These are phyloP conservation scores for Listronotus oregonensis DNA, from an alignment of 1,140 invertebrate genomes.

Conservation along the genomic window DNA sequence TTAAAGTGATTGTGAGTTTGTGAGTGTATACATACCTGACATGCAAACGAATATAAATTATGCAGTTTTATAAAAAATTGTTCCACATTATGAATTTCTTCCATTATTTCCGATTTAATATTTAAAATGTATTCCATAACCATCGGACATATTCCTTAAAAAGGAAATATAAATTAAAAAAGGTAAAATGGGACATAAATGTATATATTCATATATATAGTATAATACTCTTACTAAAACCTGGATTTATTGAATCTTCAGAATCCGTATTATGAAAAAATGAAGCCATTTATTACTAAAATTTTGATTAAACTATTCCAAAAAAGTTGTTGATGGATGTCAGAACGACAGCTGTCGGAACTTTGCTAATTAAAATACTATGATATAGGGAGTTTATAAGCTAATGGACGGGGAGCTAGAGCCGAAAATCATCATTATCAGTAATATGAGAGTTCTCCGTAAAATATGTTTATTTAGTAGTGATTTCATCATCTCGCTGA, in stretches of 20 bases:
- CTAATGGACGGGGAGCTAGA: no score
- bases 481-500: no score
- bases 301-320: slow-evolving; percentile 16
- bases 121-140: slow-evolving; percentile 25
- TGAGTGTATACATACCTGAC: slow-evolving; percentile 45
- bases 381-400: no score
- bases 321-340: no score
- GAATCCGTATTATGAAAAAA: slow-evolving; percentile 23
- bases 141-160: slow-evolving; percentile 40
- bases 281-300: slow-evolving; percentile 27
- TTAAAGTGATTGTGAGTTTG: no score
- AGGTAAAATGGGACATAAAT: no score
- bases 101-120: slow-evolving; percentile 32
- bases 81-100: slow-evolving; percentile 44
- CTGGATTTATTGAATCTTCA: slow-evolving; percentile 17
- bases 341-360: not conserved
- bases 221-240: slow-evolving; percentile 9
- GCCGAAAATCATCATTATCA: no score
- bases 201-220: no score
- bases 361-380: no score
- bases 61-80: slow-evolving; percentile 47
- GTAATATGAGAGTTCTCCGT: no score
- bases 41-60: slow-evolving; percentile 46
- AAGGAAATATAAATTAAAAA: not conserved
- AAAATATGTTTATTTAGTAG: no score